Percentiles rank a stretch among this genome's conserved stretches.
Evolutionary conservation across 53 echinoderm and acorn worm species (phyloP).

Genomic region (Apostichopus leukothele): DNA sequence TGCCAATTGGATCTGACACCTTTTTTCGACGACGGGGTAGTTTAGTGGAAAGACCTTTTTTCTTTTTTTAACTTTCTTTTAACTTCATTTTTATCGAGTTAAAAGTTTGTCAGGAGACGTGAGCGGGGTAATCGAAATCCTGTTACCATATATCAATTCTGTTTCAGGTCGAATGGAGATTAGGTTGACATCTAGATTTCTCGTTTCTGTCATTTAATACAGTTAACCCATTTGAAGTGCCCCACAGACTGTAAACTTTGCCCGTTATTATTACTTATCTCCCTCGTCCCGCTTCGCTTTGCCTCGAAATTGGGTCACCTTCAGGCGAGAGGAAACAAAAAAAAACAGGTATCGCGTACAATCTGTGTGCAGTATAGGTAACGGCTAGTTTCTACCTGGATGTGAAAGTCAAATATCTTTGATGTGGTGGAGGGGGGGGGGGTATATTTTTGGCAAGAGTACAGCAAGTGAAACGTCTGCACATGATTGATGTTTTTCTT

Average conservation of each 20-base stretch:
- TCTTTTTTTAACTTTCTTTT: background rate
- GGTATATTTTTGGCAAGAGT: too few species aligned
- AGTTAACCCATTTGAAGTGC: slow-evolving; percentile 33
- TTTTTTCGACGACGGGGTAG: background rate
- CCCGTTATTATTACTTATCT: slow-evolving; percentile 1
- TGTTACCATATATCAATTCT: background rate
- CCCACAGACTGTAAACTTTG: slow-evolving; percentile 32
- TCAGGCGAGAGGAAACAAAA: background rate
- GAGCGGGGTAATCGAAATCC: background rate
- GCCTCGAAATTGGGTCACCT: slow-evolving; percentile 40
- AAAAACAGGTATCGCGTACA: background rate
- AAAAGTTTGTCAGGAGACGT: background rate
- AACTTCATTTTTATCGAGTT: background rate
- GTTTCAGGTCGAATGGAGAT: slow-evolving; percentile 8
- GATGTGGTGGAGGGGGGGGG: too few species aligned
- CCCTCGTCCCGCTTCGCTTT: background rate
- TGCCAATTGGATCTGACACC: background rate
- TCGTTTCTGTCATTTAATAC: slow-evolving; percentile 12
- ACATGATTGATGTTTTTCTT: too few species aligned
- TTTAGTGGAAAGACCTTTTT: background rate
- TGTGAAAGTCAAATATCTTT: too few species aligned
- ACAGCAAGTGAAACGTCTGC: too few species aligned
- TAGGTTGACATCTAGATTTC: slow-evolving; percentile 15
- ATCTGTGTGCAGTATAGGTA: background rate
- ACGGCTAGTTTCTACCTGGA: too few species aligned